phyloP scores from a whole-genome alignment of 2,888 invertebrate species.

The Antheraea yamamai region DNA sequence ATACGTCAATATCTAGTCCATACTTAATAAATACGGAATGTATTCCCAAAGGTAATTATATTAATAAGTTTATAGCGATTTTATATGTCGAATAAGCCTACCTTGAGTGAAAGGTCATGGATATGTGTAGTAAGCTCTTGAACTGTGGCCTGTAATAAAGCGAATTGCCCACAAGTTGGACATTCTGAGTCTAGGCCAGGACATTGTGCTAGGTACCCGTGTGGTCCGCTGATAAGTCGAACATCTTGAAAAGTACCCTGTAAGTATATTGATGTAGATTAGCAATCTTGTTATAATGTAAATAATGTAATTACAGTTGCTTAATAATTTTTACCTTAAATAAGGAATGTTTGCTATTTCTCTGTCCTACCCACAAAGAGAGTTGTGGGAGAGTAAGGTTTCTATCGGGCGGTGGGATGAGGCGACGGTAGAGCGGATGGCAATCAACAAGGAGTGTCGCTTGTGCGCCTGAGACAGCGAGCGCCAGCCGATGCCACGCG shows the following conservation, averaged over 20 bases:
- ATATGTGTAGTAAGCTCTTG: conserved; percentile 90
- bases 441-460: conserved; percentile 94
- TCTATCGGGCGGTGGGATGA: conserved; percentile 89
- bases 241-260: conserved; percentile 95
- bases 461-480: conserved; percentile 91
- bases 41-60: neutral
- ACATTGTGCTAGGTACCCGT: conserved; percentile 93
- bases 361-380: conserved; percentile 93
- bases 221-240: conserved; percentile 91
- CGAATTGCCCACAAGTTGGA: conserved; percentile 95
- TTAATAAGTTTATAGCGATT: neutral
- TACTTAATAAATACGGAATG: neutral
- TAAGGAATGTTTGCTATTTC: conserved; percentile 91
- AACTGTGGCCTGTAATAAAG: conserved; percentile 90
- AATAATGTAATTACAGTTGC: neutral
- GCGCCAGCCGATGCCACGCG: conserved; percentile 93
- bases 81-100: conserved; percentile 50
- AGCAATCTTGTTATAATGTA: neutral
- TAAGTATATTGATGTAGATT: conserved; percentile 32
- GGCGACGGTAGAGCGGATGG: conserved; percentile 91
- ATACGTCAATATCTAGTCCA: neutral
- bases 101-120: conserved; percentile 92
- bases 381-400: conserved; percentile 88
- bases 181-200: conserved; percentile 93
- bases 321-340: conserved; percentile 86